Percentiles rank a stretch among this genome's conserved stretches.
Conservation (phyloP, 2,113 vertebrate species). For the Acanthisitta chloris region DNA sequence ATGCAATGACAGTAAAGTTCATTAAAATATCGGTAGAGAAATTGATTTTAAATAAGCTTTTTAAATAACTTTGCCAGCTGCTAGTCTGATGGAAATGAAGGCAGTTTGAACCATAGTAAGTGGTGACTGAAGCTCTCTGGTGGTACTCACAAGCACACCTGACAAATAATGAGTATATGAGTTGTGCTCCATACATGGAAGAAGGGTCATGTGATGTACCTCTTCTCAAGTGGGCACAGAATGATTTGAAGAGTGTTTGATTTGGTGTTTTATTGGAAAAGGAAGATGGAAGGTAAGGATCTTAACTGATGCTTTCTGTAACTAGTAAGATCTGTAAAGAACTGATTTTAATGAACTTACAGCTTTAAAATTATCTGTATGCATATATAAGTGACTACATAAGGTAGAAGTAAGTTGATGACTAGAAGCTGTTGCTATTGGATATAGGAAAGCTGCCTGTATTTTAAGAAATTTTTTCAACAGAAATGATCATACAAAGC, state of each 20-base stretch:
- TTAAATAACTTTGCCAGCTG: not conserved
- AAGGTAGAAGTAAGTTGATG: not conserved
- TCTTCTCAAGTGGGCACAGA: not conserved
- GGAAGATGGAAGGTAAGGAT: not conserved
- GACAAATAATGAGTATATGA: rapidly evolving
- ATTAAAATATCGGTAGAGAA: not conserved
- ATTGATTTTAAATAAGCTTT: not conserved
- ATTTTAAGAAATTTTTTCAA: not conserved
- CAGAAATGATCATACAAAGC: not conserved
- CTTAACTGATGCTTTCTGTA: not conserved
- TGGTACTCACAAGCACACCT: not conserved
- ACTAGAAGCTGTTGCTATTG: not conserved
- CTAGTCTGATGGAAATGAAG: not conserved
- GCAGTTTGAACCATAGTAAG: not conserved
- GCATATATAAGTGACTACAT: not conserved
- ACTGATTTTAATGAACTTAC: not conserved
- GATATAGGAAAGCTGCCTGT: not conserved
- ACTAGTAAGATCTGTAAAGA: not conserved
- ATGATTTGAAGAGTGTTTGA: not conserved
- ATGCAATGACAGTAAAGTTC: not conserved
- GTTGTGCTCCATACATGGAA: not conserved
- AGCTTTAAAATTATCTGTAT: not conserved
- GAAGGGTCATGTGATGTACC: not conserved
- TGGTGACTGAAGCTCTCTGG: not conserved
- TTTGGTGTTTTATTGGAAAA: not conserved